A percentile compares a stretch with the other conserved stretches of the same genome.
Evolutionary conservation across 1,140 invertebrate genomes (phyloP).

Genomic region (Hestina assimilis): DNA sequence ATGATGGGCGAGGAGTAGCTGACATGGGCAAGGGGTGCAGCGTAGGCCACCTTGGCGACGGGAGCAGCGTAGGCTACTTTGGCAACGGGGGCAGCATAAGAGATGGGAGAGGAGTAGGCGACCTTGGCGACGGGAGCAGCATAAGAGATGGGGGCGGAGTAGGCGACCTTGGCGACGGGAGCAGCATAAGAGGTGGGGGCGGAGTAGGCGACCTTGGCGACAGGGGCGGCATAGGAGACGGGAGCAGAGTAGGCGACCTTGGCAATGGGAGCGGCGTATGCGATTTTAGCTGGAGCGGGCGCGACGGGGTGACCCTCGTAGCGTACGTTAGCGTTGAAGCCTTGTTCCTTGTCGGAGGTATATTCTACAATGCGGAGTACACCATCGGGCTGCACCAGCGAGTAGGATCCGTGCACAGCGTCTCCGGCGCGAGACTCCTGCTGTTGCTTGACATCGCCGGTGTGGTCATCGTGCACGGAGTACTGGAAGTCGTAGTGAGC

Average conservation of each 20-base stretch:
- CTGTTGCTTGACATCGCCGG: constrained; percentile 60
- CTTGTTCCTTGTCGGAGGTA: constrained; percentile 59
- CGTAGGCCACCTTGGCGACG: constrained; percentile 42
- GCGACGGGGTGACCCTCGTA: constrained; percentile 45
- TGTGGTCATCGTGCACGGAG: constrained; percentile 81
- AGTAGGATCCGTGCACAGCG: constrained; percentile 81
- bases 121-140: constrained; percentile 35
- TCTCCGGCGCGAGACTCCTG: constrained; percentile 76
- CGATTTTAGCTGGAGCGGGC: constrained; percentile 26
- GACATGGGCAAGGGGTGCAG: constrained; percentile 33
- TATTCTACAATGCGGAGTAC: constrained; percentile 82
- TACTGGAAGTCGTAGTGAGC: constrained; percentile 84
- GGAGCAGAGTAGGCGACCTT: constrained; percentile 42
- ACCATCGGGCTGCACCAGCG: constrained; percentile 78
- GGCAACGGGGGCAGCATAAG: constrained; percentile 19
- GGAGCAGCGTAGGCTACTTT: constrained; percentile 34
- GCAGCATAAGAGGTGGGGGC: too few species aligned
- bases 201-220: constrained; percentile 37
- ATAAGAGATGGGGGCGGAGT: too few species aligned
- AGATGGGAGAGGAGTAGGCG: constrained; percentile 35
- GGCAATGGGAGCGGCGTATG: constrained; percentile 35
- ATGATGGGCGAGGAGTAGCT: constrained; percentile 36
- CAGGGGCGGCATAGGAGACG: too few species aligned
- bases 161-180: constrained; percentile 43
- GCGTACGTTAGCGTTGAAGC: constrained; percentile 55